phyloP scores from a whole-genome alignment of 1,140 invertebrate genomes.

The Acromyrmex heyeri region DNA sequence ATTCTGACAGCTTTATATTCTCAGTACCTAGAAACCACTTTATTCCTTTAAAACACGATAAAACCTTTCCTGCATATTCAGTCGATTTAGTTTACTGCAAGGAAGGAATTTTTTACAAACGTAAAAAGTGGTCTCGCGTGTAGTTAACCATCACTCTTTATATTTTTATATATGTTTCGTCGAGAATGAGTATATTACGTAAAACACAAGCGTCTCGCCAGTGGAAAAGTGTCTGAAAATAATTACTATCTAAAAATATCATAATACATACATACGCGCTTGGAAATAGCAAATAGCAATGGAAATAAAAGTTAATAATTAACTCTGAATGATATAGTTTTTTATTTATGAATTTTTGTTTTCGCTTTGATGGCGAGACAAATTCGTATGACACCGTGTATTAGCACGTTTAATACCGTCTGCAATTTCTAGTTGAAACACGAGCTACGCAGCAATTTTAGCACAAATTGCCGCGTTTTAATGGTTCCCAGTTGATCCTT shows the following conservation, averaged over 20 bases:
- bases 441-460: conserved; percentile 47
- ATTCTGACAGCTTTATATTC: neutral
- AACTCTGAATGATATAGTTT: neutral
- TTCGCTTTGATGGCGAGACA: neutral
- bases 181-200: conserved; percentile 9
- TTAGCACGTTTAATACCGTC: conserved; percentile 38
- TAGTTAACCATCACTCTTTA: conserved; percentile 5
- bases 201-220: neutral
- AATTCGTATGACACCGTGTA: conserved; percentile 19
- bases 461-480: conserved; percentile 59
- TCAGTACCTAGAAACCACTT: neutral
- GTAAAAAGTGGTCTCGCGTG: neutral
- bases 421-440: conserved; percentile 56
- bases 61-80: neutral
- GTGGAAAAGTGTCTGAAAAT: conserved; percentile 18
- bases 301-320: neutral
- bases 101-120: conserved; percentile 11
- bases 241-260: neutral
- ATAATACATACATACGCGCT: neutral
- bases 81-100: neutral
- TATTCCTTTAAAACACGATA: conserved; percentile 18
- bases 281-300: too few species aligned
- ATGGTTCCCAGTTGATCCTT: conserved; percentile 61
- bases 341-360: conserved; percentile 33
- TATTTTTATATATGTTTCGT: neutral